These are phyloP conservation scores for Coracias cyanogaster DNA, from an alignment of 2,797 vertebrate species.

Conservation along the genomic window DNA sequence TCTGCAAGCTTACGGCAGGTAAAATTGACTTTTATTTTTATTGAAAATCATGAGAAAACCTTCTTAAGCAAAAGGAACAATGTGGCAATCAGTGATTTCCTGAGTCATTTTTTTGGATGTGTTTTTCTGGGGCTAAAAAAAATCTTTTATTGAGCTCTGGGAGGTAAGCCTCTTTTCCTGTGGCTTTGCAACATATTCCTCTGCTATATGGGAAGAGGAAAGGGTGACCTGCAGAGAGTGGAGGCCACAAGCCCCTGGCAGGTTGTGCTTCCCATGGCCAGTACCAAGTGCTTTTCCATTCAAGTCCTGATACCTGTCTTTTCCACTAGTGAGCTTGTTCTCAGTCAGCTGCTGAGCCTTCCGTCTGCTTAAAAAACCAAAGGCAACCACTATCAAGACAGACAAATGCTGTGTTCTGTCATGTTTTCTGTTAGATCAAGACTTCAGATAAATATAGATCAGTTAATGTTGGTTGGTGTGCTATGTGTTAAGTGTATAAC, in stretches of 20 bases:
- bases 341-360: not conserved
- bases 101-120: not conserved
- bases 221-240: not conserved
- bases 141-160: not conserved
- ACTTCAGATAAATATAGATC: not conserved
- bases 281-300: not conserved
- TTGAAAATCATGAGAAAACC: not conserved
- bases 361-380: not conserved
- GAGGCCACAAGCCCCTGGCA: not conserved
- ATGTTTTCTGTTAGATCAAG: not conserved
- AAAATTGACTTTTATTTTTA: not conserved
- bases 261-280: not conserved
- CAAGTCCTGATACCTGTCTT: not conserved
- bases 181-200: not conserved
- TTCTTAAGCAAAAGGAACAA: not conserved
- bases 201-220: not conserved
- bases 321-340: not conserved
- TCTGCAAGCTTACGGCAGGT: not conserved
- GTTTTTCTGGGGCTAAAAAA: not conserved
- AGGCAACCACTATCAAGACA: not conserved
- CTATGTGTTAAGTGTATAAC: not conserved
- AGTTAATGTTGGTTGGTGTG: not conserved
- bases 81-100: not conserved
- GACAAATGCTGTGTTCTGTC: not conserved
- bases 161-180: not conserved